A percentile compares a stretch with the other conserved stretches of the same genome.
phyloP scores from a whole-genome alignment of 2,797 vertebrate species.

The Eulemur rubriventer region DNA sequence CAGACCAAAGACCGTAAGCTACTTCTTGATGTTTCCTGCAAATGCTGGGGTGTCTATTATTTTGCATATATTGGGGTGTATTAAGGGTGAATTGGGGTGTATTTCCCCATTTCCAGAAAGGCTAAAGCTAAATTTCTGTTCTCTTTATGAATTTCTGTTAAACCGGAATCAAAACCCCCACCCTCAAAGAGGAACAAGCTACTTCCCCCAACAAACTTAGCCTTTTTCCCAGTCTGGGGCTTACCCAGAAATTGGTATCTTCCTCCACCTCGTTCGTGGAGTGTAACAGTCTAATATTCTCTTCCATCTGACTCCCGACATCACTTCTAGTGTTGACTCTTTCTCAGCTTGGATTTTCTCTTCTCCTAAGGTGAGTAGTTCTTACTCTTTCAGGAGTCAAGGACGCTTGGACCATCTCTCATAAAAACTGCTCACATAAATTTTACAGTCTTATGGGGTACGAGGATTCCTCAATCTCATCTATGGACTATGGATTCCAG shows the following conservation, averaged over 20 bases:
- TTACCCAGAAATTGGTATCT: too few relatives aligned
- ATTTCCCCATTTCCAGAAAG: neutral
- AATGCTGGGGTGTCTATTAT: neutral
- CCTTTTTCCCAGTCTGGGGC: neutral
- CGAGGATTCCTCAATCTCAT: neutral
- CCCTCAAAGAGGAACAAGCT: neutral
- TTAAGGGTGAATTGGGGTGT: neutral
- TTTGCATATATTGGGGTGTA: neutral
- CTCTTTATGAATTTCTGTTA: neutral
- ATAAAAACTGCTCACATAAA: neutral
- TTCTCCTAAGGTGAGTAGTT: neutral
- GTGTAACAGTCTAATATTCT: neutral
- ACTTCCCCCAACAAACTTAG: neutral
- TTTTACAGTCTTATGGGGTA: neutral
- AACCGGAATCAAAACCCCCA: neutral
- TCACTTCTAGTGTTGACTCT: neutral
- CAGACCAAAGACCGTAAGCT: neutral
- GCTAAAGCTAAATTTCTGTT: neutral
- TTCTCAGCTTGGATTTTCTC: neutral
- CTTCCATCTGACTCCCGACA: neutral
- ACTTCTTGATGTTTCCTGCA: neutral
- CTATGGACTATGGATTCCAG: neutral
- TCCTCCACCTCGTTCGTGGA: neutral
- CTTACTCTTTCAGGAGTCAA: neutral
- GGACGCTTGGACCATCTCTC: neutral